Evolutionary conservation across 2,113 vertebrate genomes (phyloP), one percentile per base, ranked within the genome.

Genomic region (Trochalopteron elliotii): DNA sequence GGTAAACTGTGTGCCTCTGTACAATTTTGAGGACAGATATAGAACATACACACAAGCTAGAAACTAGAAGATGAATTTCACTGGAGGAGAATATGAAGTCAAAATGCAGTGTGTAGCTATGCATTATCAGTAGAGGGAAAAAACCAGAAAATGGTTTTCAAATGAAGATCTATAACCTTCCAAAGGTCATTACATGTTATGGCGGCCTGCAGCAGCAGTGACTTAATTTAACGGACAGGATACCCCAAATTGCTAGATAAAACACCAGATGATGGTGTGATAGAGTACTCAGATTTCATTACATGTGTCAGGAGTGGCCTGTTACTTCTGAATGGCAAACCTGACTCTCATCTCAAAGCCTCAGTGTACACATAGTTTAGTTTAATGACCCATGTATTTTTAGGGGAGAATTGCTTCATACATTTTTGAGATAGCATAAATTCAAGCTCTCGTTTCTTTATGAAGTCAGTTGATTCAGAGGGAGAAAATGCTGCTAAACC

Each of bases 1-100:
- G 37, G 9, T 83, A 56, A 75, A 22, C 44, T 35, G 5, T n/a
- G 13, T 64, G 30, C 52, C 39, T 76, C 57, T 78, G 27, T 49
- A n/a, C 40, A 22, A n/a, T 13, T 70, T 72, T 13, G 56, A 35
- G 15, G 5, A 30, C 5, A 8, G 27, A 24, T 33, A 25, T 7
- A 39, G 30, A 83, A 18, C 5, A 31, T 14, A 7, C 2, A 40
- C 0, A 0, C 39, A 76, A 37, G 7, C 12, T 35, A 61, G 60
- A 81, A 42, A 70, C 35, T 30, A 45, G 13, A 63, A 82, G 24
- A 31, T 33, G 0, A 24, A 76, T 83, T 84, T 85, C 31, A n/a
- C 30, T 52, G 14, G 23, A 84, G 56, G 39, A 79, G 39, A 80
- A 53, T 23, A 57, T 28, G 15, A 77, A 88, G 57, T 71, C 7